Base-by-base conservation (phyloP, 2,113 vertebrate species). In the Spheniscus mendiculus region DNA sequence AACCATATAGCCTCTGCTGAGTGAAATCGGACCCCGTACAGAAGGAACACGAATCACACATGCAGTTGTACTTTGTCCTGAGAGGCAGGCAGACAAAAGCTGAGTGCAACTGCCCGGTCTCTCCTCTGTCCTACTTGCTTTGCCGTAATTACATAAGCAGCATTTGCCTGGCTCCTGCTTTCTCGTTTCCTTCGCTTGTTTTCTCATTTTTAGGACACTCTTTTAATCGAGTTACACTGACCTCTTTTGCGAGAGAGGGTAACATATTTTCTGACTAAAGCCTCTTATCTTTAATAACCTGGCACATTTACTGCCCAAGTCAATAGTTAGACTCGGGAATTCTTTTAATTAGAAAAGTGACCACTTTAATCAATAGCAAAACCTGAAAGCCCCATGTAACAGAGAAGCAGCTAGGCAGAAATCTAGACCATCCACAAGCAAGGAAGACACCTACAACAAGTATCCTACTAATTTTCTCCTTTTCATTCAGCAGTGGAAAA, bases 141-240 rank as follows among this genome's bases (percentile, higher is more conserved):
- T 82, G 77, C 80, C 4, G 1, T 12, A 50, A 95, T 96, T 97
- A 94, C 89, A 84, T 93, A 97, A 97, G 86, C 69, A 89, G 59
- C 80, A 53, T 90, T 97, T 90, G 63, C 91, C 66, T 61, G 38
- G 62, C 83, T 96, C 77, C 87, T 89, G 27, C 82, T 91, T 94
- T 72, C 59, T 42, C 6, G 0, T 87, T 92, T 95, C 82, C 76
- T 89, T 82, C 1, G 4, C 86, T 87, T 78, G 79, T 56, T 95
- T 91, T 92, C 87, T 62, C 44, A 95, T 97, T 97, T 97, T 96
- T 94, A 95, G 96, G 92, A 73, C 94, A 62, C 61, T 8, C 56
- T 94, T 95, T 87, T 90, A 79, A 84, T 96, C 38, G 3, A 96
- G 93, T 95, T 96, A 97, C 93, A 94, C 87, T 97, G 95, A 96